Conservation (phyloP, 2,113 vertebrate species). For the Scomber japonicus region DNA sequence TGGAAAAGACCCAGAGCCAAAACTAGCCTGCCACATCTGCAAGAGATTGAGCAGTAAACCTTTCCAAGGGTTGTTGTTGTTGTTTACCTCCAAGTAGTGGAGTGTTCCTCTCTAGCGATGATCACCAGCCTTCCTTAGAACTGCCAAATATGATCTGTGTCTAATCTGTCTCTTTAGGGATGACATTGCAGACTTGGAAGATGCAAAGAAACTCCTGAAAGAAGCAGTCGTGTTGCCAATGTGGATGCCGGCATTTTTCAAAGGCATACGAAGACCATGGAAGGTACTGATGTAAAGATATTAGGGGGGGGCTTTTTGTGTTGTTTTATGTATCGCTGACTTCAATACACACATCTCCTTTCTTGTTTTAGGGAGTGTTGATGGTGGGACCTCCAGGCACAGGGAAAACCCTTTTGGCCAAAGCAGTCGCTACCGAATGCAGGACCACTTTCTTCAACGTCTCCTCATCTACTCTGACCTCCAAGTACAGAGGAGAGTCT, state of each 20-base stretch:
- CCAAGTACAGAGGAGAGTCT: conserved; percentile 98
- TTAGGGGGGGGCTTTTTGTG: background rate
- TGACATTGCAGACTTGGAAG: conserved; percentile 96
- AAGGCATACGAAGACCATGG: conserved; percentile 97
- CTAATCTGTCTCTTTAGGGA: conserved; percentile 85
- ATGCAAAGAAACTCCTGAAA: conserved; percentile 96
- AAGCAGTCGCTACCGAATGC: conserved; percentile 98
- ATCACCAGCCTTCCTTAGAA: background rate
- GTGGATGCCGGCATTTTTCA: conserved; percentile 99
- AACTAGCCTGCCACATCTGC: background rate
- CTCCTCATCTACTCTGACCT: conserved; percentile 97
- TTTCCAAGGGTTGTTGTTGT: background rate
- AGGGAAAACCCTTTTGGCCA: conserved; percentile 96
- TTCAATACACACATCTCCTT: background rate
- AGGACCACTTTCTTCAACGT: conserved; percentile 99
- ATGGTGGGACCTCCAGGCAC: conserved; percentile 99
- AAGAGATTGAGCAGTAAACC: no score
- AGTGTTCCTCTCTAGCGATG: background rate
- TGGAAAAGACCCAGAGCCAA: background rate
- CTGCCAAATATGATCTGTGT: background rate
- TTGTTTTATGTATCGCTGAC: background rate
- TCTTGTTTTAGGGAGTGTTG: conserved; percentile 89
- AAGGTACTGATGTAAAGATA: conserved; percentile 81
- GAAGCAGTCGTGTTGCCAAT: conserved; percentile 97
- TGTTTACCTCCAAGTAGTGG: background rate